Conservation (phyloP, 2,888 invertebrate species). For the Emmelina monodactyla region DNA sequence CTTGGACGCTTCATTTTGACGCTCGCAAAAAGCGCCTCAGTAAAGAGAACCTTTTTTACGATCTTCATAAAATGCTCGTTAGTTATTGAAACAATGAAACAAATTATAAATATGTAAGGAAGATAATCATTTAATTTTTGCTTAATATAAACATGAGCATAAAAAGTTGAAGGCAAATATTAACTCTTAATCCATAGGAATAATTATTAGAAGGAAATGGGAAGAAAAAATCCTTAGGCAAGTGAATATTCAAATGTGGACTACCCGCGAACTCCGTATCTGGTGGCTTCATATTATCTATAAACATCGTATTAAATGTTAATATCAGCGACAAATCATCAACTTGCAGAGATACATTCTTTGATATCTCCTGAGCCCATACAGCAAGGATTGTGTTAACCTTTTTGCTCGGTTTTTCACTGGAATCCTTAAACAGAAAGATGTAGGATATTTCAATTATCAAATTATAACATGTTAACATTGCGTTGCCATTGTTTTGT, state of each 20-base stretch:
- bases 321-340: constrained; percentile 33
- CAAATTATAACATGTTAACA: constrained; percentile 38
- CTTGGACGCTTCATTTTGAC: no score
- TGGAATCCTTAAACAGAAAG: constrained; percentile 31
- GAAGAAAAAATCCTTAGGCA: constrained; percentile 79
- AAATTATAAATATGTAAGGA: no score
- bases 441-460: constrained; percentile 30
- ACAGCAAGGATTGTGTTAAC: constrained; percentile 33
- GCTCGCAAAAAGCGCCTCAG: no score
- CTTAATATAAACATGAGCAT: no score
- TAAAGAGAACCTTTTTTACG: no score
- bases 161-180: no score
- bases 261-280: constrained; percentile 55
- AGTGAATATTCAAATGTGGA: constrained; percentile 70
- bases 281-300: constrained; percentile 37
- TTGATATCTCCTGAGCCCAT: constrained; percentile 20
- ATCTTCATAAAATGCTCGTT: no score
- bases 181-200: no score
- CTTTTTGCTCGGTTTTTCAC: constrained; percentile 17
- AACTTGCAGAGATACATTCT: constrained; percentile 29
- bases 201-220: constrained; percentile 61
- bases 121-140: no score
- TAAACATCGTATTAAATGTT: constrained; percentile 39
- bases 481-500: constrained; percentile 24
- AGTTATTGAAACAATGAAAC: no score